These are phyloP conservation scores for Helostoma temminkii DNA, from an alignment of 2,797 vertebrate species.

Conservation along the genomic window DNA sequence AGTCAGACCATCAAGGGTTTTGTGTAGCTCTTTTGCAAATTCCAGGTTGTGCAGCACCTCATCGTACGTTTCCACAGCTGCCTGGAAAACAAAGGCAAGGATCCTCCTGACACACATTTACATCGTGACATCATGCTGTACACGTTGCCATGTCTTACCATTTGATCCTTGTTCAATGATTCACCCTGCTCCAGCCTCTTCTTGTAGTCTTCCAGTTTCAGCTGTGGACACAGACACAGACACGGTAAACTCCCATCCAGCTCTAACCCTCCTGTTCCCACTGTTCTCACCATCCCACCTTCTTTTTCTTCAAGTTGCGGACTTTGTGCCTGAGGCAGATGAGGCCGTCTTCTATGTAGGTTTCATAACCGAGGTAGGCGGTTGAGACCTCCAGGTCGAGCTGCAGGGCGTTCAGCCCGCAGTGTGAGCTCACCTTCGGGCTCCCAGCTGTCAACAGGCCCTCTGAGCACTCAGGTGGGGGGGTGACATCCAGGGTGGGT, in stretches of 20 bases:
- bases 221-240: conserved; percentile 75
- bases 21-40: conserved; percentile 94
- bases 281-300: conserved; percentile 81
- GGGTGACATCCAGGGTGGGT: conserved; percentile 72
- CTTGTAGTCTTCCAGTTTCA: conserved; percentile 94
- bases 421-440: conserved; percentile 71
- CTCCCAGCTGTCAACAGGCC: conserved; percentile 9
- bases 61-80: conserved; percentile 92
- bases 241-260: not conserved
- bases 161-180: conserved; percentile 92
- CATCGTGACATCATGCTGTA: not conserved
- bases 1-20: conserved; percentile 90
- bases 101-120: not conserved
- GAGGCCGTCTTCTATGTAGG: conserved; percentile 94
- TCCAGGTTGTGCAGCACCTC: conserved; percentile 93
- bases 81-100: conserved; percentile 76
- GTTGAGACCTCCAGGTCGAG: conserved; percentile 76
- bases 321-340: conserved; percentile 98
- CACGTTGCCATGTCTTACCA: conserved; percentile 82
- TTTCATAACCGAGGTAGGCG: conserved; percentile 90
- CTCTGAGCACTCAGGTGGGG: conserved; percentile 71
- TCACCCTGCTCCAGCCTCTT: conserved; percentile 88
- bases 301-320: conserved; percentile 98
- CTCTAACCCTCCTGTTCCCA: rapidly evolving
- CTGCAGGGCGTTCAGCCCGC: conserved; percentile 69